Evolutionary conservation across 2,113 vertebrate genomes (phyloP), one percentile per base, ranked within the genome.

Genomic region (Erythrocercus mccallii): DNA sequence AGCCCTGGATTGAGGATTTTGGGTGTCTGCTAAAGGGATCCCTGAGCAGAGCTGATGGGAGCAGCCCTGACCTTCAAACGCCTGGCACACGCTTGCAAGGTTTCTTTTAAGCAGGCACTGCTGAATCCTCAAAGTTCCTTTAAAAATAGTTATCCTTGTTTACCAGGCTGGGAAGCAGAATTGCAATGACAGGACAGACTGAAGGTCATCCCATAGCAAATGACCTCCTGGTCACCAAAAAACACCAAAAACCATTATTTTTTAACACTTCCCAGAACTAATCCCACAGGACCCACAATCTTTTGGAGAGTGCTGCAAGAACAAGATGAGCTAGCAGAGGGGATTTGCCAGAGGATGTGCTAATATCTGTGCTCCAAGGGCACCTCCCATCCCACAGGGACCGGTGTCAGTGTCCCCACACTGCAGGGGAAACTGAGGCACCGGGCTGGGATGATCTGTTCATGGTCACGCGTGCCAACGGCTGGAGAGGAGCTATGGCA

Each of bases 81-180:
- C 48, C 85, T 40, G 61, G 61, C 44, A 68, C n/a, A 7, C 0
- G 1, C 16, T 74, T 11, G 53, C 42, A 44, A 71, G 78, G 57
- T 42, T 85, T 70, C 64, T 80, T 80, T n/a, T 12, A 54, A 86
- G 47, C 66, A 53, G 30, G 19, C 3, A 1, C 42, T 77, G 72
- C 72, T 91, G 88, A 91, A 88, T 62, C 80, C 28, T 95, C 86
- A 47, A 54, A 88, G 51, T 73, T 92, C 19, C 79, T 33, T 87
- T 73, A n/a, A 78, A 74, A 92, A 80, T 10, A 57, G 23, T 80
- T 56, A 23, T 27, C 77, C 18, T 40, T 76, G 42, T 65, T 82
- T 19, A 66, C 50, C 15, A 0, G 40, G 9, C 38, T 40, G 74
- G 62, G 71, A 72, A 77, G 79, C 53, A 72, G 65, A 94, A 33